Evolutionary conservation across 1,140 invertebrate genomes (phyloP).

Genomic region (Brachionus paranguensis): DNA sequence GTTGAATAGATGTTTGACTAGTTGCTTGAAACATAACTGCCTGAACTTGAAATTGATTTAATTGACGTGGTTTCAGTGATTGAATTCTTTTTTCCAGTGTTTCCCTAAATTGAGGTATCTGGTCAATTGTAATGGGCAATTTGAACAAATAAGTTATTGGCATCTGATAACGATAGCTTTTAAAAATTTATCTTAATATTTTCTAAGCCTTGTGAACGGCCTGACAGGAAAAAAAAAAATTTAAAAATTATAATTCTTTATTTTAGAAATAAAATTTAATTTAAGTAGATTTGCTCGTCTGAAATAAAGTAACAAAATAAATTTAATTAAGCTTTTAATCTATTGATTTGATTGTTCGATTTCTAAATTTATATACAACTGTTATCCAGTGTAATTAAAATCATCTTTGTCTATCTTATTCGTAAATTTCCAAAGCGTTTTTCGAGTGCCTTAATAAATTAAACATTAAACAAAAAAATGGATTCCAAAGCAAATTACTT

Average conservation of each 20-base stretch:
- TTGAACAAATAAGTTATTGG: constrained; percentile 38
- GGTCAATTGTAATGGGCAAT: constrained; percentile 14
- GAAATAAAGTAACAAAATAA: constrained; percentile 21
- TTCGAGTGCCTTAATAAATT: neutral
- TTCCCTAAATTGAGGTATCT: constrained; percentile 31
- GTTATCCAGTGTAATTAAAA: neutral
- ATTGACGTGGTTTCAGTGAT: constrained; percentile 6
- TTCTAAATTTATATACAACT: neutral
- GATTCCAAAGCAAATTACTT: neutral
- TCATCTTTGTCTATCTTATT: neutral
- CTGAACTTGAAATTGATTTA: constrained; percentile 35
- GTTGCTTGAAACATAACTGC: constrained; percentile 10
- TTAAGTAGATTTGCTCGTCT: neutral
- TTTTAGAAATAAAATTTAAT: constrained; percentile 1
- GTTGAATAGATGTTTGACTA: constrained; percentile 19
- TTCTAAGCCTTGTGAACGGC: constrained; percentile 15
- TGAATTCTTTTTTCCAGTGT: constrained; percentile 21
- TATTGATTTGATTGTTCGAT: neutral
- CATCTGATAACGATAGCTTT: neutral
- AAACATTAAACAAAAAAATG: neutral
- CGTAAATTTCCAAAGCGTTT: constrained; percentile 24
- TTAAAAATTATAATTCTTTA: neutral
- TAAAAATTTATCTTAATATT: neutral
- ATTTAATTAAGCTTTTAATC: neutral
- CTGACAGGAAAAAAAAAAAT: neutral